Evolutionary conservation across 2,797 vertebrate species (phyloP).

Genomic region (Mastacembelus armatus): DNA sequence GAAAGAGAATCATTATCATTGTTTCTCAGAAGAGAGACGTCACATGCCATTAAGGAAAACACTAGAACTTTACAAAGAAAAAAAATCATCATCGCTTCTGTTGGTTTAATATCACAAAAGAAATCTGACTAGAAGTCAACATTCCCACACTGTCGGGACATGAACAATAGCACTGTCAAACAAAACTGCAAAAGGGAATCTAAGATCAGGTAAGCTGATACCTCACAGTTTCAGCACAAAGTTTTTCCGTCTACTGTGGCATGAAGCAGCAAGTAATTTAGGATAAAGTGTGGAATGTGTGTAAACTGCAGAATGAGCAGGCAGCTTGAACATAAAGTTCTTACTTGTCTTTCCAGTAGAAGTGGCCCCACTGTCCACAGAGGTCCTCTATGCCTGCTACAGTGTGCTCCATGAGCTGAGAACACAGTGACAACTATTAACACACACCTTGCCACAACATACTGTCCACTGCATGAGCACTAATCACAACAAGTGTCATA

Average conservation of each 20-base stretch:
- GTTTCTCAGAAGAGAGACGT: not conserved
- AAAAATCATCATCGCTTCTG: not conserved
- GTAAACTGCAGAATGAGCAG: not conserved
- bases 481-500: conserved; percentile 66
- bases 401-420: conserved; percentile 95
- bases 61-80: not conserved
- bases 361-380: conserved; percentile 98
- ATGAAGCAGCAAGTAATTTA: too few relatives aligned
- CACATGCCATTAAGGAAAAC: not conserved
- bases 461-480: not conserved
- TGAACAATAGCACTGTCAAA: conserved; percentile 52
- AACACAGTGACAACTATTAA: conserved; percentile 17
- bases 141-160: conserved; percentile 39
- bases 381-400: conserved; percentile 95
- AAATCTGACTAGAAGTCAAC: conserved; percentile 4
- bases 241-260: too few relatives aligned
- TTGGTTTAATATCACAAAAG: conserved; percentile 21
- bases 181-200: conserved; percentile 38
- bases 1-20: not conserved
- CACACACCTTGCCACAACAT: not conserved
- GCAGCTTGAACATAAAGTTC: conserved; percentile 32
- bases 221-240: not conserved
- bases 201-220: conserved; percentile 5
- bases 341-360: conserved; percentile 99
- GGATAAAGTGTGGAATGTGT: too few relatives aligned